These are phyloP conservation scores for Anticlea derivata DNA, from an alignment of 2,888 invertebrate genomes.

Conservation along the genomic window DNA sequence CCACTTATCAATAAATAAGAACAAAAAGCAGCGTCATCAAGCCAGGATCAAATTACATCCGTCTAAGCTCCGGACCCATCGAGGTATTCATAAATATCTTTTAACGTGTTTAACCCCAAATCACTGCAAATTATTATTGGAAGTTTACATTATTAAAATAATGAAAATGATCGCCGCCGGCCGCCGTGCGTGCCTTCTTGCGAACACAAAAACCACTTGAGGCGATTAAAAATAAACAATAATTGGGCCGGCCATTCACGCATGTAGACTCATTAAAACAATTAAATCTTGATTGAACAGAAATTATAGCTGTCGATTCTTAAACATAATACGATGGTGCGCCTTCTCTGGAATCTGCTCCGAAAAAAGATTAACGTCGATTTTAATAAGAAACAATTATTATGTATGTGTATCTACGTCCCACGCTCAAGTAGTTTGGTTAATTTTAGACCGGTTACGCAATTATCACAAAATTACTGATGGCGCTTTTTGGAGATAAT, in stretches of 20 bases:
- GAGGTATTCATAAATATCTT: slow-evolving; percentile 79
- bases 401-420: slow-evolving; percentile 73
- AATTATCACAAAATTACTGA: slow-evolving; percentile 82
- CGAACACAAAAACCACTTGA: slow-evolving; percentile 82
- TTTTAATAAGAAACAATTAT: slow-evolving; percentile 84
- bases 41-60: slow-evolving; percentile 71
- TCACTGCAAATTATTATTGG: slow-evolving; percentile 84
- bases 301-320: slow-evolving; percentile 84
- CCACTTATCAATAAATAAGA: slow-evolving; percentile 50
- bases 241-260: slow-evolving; percentile 83
- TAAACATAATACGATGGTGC: slow-evolving; percentile 79
- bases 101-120: slow-evolving; percentile 83
- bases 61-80: slow-evolving; percentile 62
- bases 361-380: slow-evolving; percentile 82
- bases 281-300: slow-evolving; percentile 84
- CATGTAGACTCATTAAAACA: slow-evolving; percentile 84
- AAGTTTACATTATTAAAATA: slow-evolving; percentile 84
- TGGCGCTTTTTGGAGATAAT: slow-evolving; percentile 71
- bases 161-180: slow-evolving; percentile 82
- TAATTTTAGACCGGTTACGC: slow-evolving; percentile 72
- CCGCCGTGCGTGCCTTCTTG: slow-evolving; percentile 79
- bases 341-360: slow-evolving; percentile 74
- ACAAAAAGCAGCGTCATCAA: slow-evolving; percentile 51
- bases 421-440: slow-evolving; percentile 77
- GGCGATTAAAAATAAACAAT: slow-evolving; percentile 85